A percentile compares a stretch with the other conserved stretches of the same genome.
Evolutionary conservation across 2,113 vertebrate genomes (phyloP).

Genomic region (Sapayoa aenigma): DNA sequence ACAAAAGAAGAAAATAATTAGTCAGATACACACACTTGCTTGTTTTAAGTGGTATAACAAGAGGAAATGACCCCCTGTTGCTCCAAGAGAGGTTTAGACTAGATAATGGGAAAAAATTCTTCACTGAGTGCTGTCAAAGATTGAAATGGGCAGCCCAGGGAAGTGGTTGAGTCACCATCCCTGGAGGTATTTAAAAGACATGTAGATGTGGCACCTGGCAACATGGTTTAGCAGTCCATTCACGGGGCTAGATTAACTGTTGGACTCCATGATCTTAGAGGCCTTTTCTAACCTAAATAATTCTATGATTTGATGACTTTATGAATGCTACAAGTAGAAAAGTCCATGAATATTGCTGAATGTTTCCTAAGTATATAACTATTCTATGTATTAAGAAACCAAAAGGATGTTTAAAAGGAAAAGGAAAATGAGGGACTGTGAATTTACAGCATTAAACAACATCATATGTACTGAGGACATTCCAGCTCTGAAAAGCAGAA

Average conservation of each 20-base stretch:
- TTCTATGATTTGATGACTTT: neutral
- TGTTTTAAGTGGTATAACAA: neutral
- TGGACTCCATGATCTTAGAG: neutral
- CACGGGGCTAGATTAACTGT: neutral
- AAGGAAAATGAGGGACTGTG: neutral
- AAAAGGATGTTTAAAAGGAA: neutral
- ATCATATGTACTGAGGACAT: neutral
- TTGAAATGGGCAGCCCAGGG: neutral
- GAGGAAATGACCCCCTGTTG: neutral
- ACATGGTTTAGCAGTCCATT: neutral
- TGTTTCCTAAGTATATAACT: neutral
- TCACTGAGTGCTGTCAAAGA: neutral
- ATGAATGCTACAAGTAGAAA: neutral
- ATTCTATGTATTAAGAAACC: neutral
- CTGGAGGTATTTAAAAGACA: neutral
- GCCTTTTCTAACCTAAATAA: neutral
- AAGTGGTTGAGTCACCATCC: neutral
- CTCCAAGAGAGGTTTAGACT: neutral
- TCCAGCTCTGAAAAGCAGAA: accelerated
- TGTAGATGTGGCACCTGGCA: neutral
- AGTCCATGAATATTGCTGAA: neutral
- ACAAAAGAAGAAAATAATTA: neutral
- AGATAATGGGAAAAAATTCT: neutral
- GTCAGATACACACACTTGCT: neutral
- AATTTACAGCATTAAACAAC: neutral